phyloP scores from a whole-genome alignment of 2,888 invertebrate species.

The Callimorpha dominula region DNA sequence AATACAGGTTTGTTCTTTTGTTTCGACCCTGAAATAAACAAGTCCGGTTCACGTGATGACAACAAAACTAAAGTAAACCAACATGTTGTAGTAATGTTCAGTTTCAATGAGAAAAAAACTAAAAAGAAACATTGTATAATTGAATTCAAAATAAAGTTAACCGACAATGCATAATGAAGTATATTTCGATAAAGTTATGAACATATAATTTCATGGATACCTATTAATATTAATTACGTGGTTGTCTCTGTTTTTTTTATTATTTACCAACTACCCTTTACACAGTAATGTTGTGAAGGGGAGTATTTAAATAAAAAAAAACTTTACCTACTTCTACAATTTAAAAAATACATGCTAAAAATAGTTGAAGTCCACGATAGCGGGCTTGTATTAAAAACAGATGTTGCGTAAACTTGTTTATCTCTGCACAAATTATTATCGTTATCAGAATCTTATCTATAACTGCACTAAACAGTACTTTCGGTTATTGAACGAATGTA shows the following conservation, averaged over 20 bases:
- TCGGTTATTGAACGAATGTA: neutral
- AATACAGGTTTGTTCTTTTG: slow-evolving; percentile 57
- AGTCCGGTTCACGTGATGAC: slow-evolving; percentile 63
- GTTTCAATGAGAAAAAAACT: neutral
- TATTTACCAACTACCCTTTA: neutral
- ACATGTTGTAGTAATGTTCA: neutral
- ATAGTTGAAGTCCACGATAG: neutral
- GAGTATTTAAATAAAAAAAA: no score
- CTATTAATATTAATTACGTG: neutral
- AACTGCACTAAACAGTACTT: slow-evolving; percentile 8
- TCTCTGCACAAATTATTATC: neutral
- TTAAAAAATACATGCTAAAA: neutral
- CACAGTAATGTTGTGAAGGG: no score
- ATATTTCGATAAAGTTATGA: neutral
- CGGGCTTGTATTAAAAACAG: neutral
- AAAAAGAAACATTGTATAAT: no score
- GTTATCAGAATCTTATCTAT: slow-evolving; percentile 15
- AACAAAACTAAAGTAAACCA: slow-evolving; percentile 57
- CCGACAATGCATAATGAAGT: no score
- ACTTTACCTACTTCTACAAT: no score
- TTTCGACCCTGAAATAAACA: slow-evolving; percentile 64
- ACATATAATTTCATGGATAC: neutral
- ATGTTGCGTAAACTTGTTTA: neutral
- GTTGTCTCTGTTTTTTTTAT: neutral
- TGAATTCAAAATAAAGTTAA: neutral